Conservation (phyloP, 1,140 invertebrate genomes). For the Lysiphlebus fabarum region DNA sequence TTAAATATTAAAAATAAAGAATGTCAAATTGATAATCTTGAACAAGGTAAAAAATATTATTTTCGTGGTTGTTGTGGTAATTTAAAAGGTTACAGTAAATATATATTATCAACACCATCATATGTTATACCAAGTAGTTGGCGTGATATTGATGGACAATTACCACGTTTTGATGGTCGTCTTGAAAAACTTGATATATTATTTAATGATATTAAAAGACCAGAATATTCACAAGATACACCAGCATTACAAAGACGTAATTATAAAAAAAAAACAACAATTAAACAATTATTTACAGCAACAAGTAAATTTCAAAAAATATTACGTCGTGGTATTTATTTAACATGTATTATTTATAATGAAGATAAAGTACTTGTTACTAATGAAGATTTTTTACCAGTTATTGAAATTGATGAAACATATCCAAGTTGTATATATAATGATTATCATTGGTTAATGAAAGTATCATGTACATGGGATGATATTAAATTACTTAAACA, state of each 20-base stretch:
- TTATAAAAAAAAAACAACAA: constrained; percentile 78
- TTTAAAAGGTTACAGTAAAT: constrained; percentile 85
- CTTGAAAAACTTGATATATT: constrained; percentile 71
- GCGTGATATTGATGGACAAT: constrained; percentile 72
- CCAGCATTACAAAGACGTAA: constrained; percentile 61
- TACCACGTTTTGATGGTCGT: constrained; percentile 67
- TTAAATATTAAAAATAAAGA: constrained; percentile 64
- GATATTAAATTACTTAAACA: constrained; percentile 85
- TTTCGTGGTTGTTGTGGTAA: constrained; percentile 84
- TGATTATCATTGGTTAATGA: constrained; percentile 97
- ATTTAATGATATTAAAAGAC: constrained; percentile 66
- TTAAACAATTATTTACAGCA: constrained; percentile 90
- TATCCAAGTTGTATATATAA: constrained; percentile 86
- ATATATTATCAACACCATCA: constrained; percentile 68
- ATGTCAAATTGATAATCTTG: constrained; percentile 61
- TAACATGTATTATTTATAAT: constrained; percentile 88
- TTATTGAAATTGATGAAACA: constrained; percentile 94
- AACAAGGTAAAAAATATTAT: constrained; percentile 79
- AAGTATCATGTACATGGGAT: constrained; percentile 94
- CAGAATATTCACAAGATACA: constrained; percentile 61
- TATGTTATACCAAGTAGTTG: constrained; percentile 90
- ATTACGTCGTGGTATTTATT: constrained; percentile 85
- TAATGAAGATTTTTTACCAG: constrained; percentile 92
- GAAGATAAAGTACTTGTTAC: constrained; percentile 94
- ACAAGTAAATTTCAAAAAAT: constrained; percentile 94